These are phyloP conservation scores for Tylochromis polylepis DNA, from an alignment of 2,113 vertebrate species.

Conservation along the genomic window DNA sequence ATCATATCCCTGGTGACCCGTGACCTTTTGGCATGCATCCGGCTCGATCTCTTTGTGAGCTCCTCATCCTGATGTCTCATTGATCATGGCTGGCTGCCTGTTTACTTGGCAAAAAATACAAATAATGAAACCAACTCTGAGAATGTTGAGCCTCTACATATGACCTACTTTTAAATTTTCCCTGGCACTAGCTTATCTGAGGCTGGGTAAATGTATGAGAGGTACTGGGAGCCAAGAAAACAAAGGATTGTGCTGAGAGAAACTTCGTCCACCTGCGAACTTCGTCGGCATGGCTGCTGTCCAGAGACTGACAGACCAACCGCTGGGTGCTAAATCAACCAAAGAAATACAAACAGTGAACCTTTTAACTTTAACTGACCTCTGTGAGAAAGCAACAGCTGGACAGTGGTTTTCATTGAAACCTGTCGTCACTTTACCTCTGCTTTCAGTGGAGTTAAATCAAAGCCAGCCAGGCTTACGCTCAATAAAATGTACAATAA, in stretches of 20 bases:
- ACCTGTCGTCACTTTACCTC: background rate
- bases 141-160: background rate
- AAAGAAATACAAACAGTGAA: background rate
- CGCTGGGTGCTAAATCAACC: background rate
- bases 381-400: background rate
- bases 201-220: background rate
- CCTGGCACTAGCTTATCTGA: slow-evolving; percentile 26
- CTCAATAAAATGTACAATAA: background rate
- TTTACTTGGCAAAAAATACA: slow-evolving; percentile 23
- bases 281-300: background rate
- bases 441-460: background rate
- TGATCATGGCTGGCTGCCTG: background rate
- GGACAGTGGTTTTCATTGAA: background rate
- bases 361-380: background rate
- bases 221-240: background rate
- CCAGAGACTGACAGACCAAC: background rate
- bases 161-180: slow-evolving; percentile 37
- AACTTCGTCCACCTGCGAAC: background rate
- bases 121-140: slow-evolving; percentile 15
- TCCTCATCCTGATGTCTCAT: background rate
- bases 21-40: background rate
- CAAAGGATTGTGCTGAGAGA: slow-evolving; percentile 2
- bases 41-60: background rate
- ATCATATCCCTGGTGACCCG: background rate
- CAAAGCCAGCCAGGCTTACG: background rate